These are phyloP conservation scores for Trichomalopsis sarcophagae DNA, from an alignment of 1,140 invertebrate species.

Conservation along the genomic window DNA sequence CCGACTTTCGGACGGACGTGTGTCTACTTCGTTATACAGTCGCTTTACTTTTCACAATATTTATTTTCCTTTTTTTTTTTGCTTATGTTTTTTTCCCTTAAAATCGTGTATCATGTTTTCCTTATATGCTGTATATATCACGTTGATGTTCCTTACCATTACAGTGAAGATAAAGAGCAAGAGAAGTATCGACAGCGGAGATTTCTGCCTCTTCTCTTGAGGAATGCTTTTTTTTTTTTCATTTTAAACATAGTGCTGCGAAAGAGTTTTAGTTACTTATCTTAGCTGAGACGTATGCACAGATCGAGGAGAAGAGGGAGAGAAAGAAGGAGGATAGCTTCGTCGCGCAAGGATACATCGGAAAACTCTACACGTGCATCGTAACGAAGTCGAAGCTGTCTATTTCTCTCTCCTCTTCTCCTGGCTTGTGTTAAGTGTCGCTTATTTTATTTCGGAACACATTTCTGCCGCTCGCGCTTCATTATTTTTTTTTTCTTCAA, in stretches of 20 bases:
- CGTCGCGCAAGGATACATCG: too few relatives aligned
- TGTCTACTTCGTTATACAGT: constrained; percentile 46
- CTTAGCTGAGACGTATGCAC: neutral
- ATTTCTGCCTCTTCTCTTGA: constrained; percentile 27
- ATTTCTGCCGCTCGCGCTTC: neutral
- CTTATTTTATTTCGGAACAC: constrained; percentile 4
- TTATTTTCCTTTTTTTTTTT: neutral
- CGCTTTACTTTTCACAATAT: constrained; percentile 14
- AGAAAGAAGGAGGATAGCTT: neutral
- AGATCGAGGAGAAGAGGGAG: neutral
- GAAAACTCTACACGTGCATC: neutral
- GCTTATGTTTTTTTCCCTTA: neutral
- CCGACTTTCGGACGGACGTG: constrained; percentile 60
- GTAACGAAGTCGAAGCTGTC: neutral
- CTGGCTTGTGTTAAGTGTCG: neutral
- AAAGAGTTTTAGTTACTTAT: neutral
- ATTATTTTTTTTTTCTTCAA: neutral
- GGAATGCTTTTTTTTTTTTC: constrained; percentile 16
- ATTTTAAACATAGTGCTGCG: constrained; percentile 11
- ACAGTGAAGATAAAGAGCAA: constrained; percentile 49
- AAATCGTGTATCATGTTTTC: constrained; percentile 2
- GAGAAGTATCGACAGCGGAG: constrained; percentile 18
- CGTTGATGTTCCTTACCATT: constrained; percentile 53
- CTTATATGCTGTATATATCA: constrained; percentile 42
- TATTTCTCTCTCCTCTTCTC: neutral